Percentiles rank a stretch among this genome's conserved stretches.
phyloP scores from a whole-genome alignment of 1,140 invertebrate genomes.

The Ruditapes philippinarum region DNA sequence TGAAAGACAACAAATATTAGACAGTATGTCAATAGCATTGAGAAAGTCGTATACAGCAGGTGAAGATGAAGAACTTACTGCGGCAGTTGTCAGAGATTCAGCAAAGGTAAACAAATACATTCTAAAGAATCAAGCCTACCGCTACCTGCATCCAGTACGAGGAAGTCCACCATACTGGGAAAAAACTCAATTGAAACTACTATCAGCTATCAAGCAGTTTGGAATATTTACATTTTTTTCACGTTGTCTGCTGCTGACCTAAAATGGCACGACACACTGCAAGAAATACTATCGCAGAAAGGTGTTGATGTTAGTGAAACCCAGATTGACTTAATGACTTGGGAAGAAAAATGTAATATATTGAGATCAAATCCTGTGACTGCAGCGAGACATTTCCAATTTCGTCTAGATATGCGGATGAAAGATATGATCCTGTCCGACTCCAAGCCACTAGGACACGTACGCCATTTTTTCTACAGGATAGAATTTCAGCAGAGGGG shows the following conservation, averaged over 20 bases:
- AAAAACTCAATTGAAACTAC: slow-evolving; percentile 60
- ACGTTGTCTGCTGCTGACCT: slow-evolving; percentile 36
- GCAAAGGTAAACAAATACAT: slow-evolving; percentile 15
- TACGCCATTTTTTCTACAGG: slow-evolving; percentile 76
- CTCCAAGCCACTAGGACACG: slow-evolving; percentile 63
- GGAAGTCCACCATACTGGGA: slow-evolving; percentile 71
- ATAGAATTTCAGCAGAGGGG: slow-evolving; percentile 87
- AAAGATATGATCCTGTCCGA: slow-evolving; percentile 27
- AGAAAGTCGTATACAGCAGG: slow-evolving; percentile 48
- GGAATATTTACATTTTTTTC: slow-evolving; percentile 66
- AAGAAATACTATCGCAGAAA: slow-evolving; percentile 22
- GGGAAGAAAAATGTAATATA: slow-evolving; percentile 44
- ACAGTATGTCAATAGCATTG: slow-evolving; percentile 39
- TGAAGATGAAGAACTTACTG: slow-evolving; percentile 61
- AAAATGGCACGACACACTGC: slow-evolving; percentile 28
- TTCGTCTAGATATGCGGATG: slow-evolving; percentile 61
- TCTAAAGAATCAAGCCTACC: slow-evolving; percentile 2
- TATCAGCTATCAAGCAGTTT: slow-evolving; percentile 71
- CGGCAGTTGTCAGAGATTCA: slow-evolving; percentile 27
- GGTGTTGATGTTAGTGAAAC: neutral
- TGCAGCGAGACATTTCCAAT: slow-evolving; percentile 65
- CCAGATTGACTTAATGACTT: neutral
- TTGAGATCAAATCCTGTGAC: slow-evolving; percentile 67
- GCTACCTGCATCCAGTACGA: slow-evolving; percentile 17
- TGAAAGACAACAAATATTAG: slow-evolving; percentile 25